These are phyloP conservation scores for Orthosia gracilis DNA, from an alignment of 2,888 invertebrate genomes.

Conservation along the genomic window DNA sequence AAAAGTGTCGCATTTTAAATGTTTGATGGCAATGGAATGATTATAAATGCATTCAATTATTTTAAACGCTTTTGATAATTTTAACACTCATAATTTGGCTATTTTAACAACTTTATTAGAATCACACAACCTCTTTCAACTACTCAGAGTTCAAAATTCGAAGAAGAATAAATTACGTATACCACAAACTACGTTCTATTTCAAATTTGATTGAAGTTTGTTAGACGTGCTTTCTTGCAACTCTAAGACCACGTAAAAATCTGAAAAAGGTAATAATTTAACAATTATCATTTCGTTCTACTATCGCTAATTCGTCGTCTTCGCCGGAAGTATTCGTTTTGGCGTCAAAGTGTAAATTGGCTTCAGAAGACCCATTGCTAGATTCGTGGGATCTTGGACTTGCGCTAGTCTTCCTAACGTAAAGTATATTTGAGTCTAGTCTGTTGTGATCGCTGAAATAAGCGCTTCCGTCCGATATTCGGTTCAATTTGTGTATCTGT, in stretches of 20 bases:
- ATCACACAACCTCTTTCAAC: conserved; percentile 46
- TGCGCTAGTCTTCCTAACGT: conserved; percentile 83
- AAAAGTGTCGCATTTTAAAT: conserved; percentile 6
- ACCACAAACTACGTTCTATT: conserved; percentile 43
- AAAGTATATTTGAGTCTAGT: conserved; percentile 84
- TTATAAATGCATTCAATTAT: conserved; percentile 50
- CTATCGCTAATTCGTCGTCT: conserved; percentile 87
- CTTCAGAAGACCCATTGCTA: conserved; percentile 87
- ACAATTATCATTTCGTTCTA: conserved; percentile 79
- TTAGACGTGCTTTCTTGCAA: conserved; percentile 8
- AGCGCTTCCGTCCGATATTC: conserved; percentile 86
- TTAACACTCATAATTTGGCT: background rate
- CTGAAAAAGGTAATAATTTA: conserved; percentile 57
- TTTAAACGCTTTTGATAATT: background rate
- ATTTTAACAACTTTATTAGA: conserved; percentile 15
- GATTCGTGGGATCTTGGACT: conserved; percentile 88
- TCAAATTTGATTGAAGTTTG: conserved; percentile 54
- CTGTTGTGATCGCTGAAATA: conserved; percentile 77
- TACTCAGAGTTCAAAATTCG: conserved; percentile 28
- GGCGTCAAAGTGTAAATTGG: conserved; percentile 82
- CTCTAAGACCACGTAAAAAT: conserved; percentile 15
- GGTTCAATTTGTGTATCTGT: conserved; percentile 87
- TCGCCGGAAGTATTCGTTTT: conserved; percentile 87
- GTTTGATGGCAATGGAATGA: conserved; percentile 50
- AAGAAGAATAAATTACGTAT: conserved; percentile 57